phyloP scores from a whole-genome alignment of 2,113 vertebrate species.

The Rhynchomys soricoides region DNA sequence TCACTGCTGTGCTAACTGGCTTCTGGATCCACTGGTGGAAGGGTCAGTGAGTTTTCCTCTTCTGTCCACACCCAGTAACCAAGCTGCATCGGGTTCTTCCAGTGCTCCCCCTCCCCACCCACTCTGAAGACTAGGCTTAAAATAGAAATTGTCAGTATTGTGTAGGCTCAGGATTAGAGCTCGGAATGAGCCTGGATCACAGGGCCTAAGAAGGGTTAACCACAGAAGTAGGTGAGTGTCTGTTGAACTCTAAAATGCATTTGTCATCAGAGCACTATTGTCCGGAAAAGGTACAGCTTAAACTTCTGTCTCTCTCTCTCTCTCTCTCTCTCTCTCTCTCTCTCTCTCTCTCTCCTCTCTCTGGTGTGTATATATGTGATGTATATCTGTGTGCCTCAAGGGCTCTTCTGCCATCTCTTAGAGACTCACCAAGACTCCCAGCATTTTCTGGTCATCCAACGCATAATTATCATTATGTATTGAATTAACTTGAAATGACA shows the following conservation, averaged over 20 bases:
- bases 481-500: slow-evolving; percentile 62
- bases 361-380: background rate
- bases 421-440: slow-evolving; percentile 3
- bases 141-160: background rate
- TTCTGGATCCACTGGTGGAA: background rate
- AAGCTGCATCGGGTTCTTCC: background rate
- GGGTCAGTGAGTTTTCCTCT: background rate
- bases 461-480: background rate
- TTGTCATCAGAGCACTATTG: background rate
- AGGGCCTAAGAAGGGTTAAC: background rate
- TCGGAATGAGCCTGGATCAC: background rate
- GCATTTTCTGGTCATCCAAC: background rate
- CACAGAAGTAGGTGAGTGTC: background rate
- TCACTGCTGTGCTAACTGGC: background rate
- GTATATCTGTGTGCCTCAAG: background rate
- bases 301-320: background rate
- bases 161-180: background rate
- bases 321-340: too few relatives aligned
- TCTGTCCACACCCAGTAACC: background rate
- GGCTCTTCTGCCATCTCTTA: background rate
- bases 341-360: too few relatives aligned
- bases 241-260: background rate
- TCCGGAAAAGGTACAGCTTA: slow-evolving; percentile 30
- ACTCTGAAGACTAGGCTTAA: background rate
- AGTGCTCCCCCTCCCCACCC: background rate